phyloP scores from a whole-genome alignment of 2,888 invertebrate genomes.

The Calliopum simillimum region DNA sequence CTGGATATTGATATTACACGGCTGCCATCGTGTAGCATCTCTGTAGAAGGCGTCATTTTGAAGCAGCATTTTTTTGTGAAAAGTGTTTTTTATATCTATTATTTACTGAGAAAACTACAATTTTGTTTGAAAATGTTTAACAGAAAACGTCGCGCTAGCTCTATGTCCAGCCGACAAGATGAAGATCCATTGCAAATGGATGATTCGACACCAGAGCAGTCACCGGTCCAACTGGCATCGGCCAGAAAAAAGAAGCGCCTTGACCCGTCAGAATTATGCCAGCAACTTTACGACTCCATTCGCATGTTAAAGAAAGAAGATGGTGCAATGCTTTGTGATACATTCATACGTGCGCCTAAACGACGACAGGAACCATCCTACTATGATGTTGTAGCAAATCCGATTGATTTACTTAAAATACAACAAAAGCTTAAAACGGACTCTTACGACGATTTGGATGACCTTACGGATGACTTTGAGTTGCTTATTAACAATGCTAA shows the following conservation, averaged over 20 bases:
- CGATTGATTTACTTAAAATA: constrained; percentile 92
- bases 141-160: constrained; percentile 85
- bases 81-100: no score
- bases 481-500: constrained; percentile 94
- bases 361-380: constrained; percentile 91
- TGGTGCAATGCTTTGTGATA: constrained; percentile 89
- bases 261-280: constrained; percentile 80
- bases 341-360: constrained; percentile 95
- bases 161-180: constrained; percentile 81
- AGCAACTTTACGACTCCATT: constrained; percentile 92
- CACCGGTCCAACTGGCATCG: constrained; percentile 65
- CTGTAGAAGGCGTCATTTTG: no score
- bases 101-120: no score
- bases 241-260: constrained; percentile 75
- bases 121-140: constrained; percentile 71
- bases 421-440: constrained; percentile 98
- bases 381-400: constrained; percentile 92
- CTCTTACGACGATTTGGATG: constrained; percentile 94
- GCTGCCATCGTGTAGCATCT: no score
- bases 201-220: constrained; percentile 70
- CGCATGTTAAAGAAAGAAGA: constrained; percentile 93
- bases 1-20: no score
- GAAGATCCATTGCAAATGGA: constrained; percentile 76
- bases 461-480: constrained; percentile 90
- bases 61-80: no score